Evolutionary conservation across 2,113 vertebrate species (phyloP).

Genomic region (Erythrocercus mccallii): DNA sequence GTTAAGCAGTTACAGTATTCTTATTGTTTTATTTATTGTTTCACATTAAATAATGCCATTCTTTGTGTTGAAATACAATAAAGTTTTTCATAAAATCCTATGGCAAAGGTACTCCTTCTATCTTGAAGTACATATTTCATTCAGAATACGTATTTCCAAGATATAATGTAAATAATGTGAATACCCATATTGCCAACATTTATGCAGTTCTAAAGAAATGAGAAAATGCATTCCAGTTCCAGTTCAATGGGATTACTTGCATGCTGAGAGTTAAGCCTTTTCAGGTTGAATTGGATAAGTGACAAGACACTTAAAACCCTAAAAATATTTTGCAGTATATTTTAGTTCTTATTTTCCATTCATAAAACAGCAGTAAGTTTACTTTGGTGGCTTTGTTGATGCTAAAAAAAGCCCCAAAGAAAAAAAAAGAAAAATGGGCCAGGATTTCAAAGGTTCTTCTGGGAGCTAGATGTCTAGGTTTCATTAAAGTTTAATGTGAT

Average conservation of each 20-base stretch:
- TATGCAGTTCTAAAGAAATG: background rate
- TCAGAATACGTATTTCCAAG: background rate
- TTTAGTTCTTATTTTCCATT: slow-evolving; percentile 38
- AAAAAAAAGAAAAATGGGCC: background rate
- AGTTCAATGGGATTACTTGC: slow-evolving; percentile 32
- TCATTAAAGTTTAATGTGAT: slow-evolving; percentile 21
- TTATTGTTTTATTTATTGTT: background rate
- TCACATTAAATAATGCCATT: background rate
- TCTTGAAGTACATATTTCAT: background rate
- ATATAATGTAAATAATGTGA: background rate
- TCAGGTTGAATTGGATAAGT: slow-evolving; percentile 24
- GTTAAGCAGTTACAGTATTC: background rate
- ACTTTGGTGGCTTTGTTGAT: background rate
- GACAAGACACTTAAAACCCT: slow-evolving; percentile 32
- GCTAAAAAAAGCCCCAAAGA: background rate
- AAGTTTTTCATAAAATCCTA: background rate
- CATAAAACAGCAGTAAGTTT: slow-evolving; percentile 19
- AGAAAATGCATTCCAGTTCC: slow-evolving; percentile 30
- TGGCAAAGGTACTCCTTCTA: background rate
- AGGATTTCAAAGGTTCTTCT: slow-evolving; percentile 16
- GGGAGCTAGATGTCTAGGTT: background rate
- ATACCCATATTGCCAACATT: background rate
- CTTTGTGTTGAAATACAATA: background rate
- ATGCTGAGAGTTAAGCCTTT: slow-evolving; percentile 41
- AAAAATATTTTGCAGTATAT: slow-evolving; percentile 23